Conservation (phyloP, 2,113 vertebrate species). For the Maylandia zebra region DNA sequence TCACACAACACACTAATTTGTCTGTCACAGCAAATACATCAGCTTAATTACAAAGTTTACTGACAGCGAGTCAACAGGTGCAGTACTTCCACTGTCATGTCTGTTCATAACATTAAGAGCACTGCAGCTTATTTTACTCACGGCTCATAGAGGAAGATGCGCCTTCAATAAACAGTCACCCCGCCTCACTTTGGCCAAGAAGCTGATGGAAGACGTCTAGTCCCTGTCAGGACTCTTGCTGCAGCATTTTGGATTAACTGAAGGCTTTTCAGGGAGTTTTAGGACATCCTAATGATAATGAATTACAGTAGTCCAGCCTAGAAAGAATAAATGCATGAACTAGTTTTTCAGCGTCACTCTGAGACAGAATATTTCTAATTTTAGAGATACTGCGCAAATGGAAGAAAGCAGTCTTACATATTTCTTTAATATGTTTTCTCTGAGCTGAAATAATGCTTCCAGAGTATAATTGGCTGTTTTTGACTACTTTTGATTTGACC, state of each 20-base stretch:
- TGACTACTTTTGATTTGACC: neutral
- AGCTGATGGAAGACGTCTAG: neutral
- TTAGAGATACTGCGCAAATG: neutral
- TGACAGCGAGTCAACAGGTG: slow-evolving; percentile 10
- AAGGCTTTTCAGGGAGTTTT: neutral
- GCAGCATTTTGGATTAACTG: neutral
- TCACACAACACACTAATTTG: neutral
- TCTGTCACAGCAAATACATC: slow-evolving; percentile 34
- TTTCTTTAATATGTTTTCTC: neutral
- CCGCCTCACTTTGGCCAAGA: neutral
- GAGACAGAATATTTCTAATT: neutral
- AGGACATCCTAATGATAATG: neutral
- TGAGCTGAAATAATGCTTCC: neutral
- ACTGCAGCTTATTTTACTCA: neutral
- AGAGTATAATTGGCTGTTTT: neutral
- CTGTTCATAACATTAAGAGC: neutral
- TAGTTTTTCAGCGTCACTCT: neutral
- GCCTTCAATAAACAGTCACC: neutral
- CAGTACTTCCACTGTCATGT: neutral
- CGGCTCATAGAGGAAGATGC: neutral
- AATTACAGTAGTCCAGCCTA: neutral
- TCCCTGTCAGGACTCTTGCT: neutral
- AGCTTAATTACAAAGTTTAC: slow-evolving; percentile 17
- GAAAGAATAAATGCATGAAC: neutral
- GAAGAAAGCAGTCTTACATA: neutral